Evolutionary conservation across 23 tunicate genomes (phyloP), one percentile per base, ranked within the genome.

Genomic region (Oikopleura dioica): DNA sequence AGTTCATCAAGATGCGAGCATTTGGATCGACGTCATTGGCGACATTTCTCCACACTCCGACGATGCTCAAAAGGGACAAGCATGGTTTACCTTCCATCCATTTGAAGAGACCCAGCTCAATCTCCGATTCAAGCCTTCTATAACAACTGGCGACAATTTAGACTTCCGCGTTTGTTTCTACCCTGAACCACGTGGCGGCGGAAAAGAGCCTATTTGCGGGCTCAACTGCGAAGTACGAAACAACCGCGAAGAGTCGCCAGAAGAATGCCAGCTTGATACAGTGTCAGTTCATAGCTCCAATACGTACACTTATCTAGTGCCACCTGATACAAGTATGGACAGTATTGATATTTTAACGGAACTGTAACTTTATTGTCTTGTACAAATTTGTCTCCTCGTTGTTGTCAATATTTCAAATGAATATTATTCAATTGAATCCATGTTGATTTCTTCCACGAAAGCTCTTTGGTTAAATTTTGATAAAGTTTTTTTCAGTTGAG

Each of bases 261-360:
- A n/a, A n/a, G n/a, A n/a, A n/a, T n/a, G n/a, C n/a, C n/a, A n/a
- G n/a, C n/a, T n/a, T n/a, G n/a, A n/a, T n/a, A n/a, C n/a, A n/a
- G n/a, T n/a, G n/a, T n/a, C n/a, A n/a, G n/a, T n/a, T n/a, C 29
- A 23, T 31, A 12, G 30, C 26, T 31, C 16, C 33, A 23, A 63
- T 12, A 28, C 16, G 4, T 63, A 63, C 33, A 63, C 72, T 31
- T 63, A 63, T 28, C 72, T 63, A 12, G 72, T 63, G 16, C 72
- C 72, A 23, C 72, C 72, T 63, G 72, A 63, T 28, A 63, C 72
- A 21, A 63, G 72, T 63, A 63, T 31, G 72, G 26, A 12, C 72
- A 9, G 9, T 9, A 44, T 21, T 44, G 55, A 44, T 9, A 44
- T 44, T 21, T 44, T 9, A 44, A 44, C 21, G 9, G 55, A 44